Evolutionary conservation across 2,113 vertebrate genomes (phyloP), one percentile per base, ranked within the genome.

Genomic region (Xiphias gladius): DNA sequence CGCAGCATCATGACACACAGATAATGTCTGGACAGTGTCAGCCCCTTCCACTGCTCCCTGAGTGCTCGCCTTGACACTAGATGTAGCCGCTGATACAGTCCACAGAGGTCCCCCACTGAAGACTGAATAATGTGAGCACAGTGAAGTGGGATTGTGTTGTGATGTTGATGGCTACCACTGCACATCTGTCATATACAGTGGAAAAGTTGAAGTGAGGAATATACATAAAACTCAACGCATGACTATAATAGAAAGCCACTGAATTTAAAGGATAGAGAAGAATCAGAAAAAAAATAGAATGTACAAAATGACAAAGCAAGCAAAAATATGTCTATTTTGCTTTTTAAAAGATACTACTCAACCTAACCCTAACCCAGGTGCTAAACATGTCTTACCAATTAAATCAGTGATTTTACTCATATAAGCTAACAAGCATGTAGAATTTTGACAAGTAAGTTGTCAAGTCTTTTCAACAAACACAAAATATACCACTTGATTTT

Each of bases 11-110:
- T 64, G 35, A 1, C 69, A 69, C 20, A 11, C 3, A 85, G 80
- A 83, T 85, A 87, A 58, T 67, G 80, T 86, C 78, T 65, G 79
- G 24, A 46, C 69, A 77, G 69, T 4, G 41, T 13, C n/a, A 43
- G 64, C 54, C 66, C 24, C 80, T 43, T 80, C 11, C 80, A 35
- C 43, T 72, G 65, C 58, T 73, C 64, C 26, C 73, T 70, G 81
- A 77, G 62, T 54, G 62, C 43, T 16, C 30, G 75, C 39, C 59
- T 70, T 4, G 41, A 72, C 71, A 72, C 30, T 3, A 84, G 80
- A 82, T 84, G 66, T 79, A 61, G 80, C 30, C 71, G 32, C 59
- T 54, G 89, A 90, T 88, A 86, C 41, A 8, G 39, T 62, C 77
- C 62, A 57, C 41, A 73, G 78, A 73, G 58, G 81, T 32, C 62